Percentiles rank a stretch among this genome's conserved stretches.
phyloP scores from a whole-genome alignment of 1,140 invertebrate species.

The Oedothorax gibbosus region DNA sequence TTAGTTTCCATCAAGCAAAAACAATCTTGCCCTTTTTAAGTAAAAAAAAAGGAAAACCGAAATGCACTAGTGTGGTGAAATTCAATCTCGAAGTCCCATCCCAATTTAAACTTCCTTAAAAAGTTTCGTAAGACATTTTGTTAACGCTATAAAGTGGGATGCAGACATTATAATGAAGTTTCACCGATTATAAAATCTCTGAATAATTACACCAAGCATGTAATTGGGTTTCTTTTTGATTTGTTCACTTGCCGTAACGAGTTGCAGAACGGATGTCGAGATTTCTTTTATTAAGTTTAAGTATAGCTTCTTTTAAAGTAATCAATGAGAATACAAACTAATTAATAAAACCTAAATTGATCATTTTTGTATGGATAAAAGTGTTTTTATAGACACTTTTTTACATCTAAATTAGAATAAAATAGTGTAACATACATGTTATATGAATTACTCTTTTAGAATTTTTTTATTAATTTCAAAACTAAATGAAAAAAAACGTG shows the following conservation, averaged over 20 bases:
- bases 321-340: no score
- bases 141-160: not conserved
- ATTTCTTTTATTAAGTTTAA: not conserved
- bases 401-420: no score
- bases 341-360: no score
- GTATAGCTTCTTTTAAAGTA: not conserved
- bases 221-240: not conserved
- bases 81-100: conserved; percentile 8
- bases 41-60: not conserved
- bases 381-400: no score
- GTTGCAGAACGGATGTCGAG: no score
- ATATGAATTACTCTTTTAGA: no score
- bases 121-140: not conserved
- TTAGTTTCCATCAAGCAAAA: not conserved
- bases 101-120: conserved; percentile 12
- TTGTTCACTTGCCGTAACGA: not conserved
- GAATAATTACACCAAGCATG: not conserved
- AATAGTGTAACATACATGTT: no score
- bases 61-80: not conserved
- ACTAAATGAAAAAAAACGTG: no score
- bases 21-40: not conserved
- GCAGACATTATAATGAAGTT: conserved; percentile 5
- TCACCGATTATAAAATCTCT: not conserved
- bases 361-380: no score
- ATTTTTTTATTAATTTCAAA: no score